Evolutionary conservation across 2,113 vertebrate genomes (phyloP).

Genomic region (Sarotherodon lohbergeri): DNA sequence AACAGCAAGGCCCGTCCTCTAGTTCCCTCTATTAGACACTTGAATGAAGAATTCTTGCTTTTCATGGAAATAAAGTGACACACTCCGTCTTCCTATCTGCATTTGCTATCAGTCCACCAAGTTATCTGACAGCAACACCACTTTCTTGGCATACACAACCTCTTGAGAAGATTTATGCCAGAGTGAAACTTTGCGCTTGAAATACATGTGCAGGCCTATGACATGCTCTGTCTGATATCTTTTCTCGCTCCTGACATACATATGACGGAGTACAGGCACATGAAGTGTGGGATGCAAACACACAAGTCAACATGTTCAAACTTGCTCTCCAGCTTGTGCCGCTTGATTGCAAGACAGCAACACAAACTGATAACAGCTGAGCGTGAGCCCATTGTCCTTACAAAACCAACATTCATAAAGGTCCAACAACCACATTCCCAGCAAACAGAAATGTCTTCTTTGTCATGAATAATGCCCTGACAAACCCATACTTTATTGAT

Average conservation of each 20-base stretch:
- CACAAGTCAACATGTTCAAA: slow-evolving; percentile 11
- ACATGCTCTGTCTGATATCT: background rate
- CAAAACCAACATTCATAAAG: background rate
- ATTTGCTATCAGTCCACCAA: background rate
- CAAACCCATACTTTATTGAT: background rate
- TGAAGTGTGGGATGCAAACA: background rate
- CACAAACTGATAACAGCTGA: background rate
- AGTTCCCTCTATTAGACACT: background rate
- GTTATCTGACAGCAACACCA: background rate
- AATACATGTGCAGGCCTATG: background rate
- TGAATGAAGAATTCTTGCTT: background rate
- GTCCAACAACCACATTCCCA: background rate
- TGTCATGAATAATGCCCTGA: background rate
- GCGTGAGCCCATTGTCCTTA: background rate
- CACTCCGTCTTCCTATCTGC: background rate
- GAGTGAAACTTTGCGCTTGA: background rate
- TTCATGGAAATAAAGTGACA: background rate
- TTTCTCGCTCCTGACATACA: background rate
- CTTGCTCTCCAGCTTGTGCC: background rate
- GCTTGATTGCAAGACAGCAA: slow-evolving; percentile 21
- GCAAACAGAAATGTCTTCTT: background rate
- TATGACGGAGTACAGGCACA: background rate
- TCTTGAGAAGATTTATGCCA: background rate
- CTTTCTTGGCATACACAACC: background rate
- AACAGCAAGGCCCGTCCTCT: background rate